These are phyloP conservation scores for Schizopygopsis pylzovi DNA, from an alignment of 2,797 vertebrate genomes.

Conservation along the genomic window DNA sequence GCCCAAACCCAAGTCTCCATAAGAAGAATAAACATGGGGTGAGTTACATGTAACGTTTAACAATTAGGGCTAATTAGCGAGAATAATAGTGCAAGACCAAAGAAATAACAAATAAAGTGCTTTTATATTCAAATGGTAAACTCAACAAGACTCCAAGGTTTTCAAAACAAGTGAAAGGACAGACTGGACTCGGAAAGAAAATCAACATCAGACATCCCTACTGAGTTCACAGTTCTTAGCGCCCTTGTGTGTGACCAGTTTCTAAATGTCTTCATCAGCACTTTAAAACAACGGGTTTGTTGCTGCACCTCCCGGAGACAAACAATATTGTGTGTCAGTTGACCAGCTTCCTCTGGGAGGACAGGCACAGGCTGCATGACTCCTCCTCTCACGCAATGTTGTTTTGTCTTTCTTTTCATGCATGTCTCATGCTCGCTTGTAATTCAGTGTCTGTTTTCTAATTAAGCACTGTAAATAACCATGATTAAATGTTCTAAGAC, in stretches of 20 bases:
- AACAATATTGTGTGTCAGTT: slow-evolving; percentile 45
- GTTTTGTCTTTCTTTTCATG: slow-evolving; percentile 30
- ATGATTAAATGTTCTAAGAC: not conserved
- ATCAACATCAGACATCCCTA: slow-evolving; percentile 31
- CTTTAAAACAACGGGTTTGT: slow-evolving; percentile 30
- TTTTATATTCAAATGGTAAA: slow-evolving; percentile 25
- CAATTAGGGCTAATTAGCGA: not conserved
- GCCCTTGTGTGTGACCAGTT: slow-evolving; percentile 42
- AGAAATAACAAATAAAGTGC: not conserved
- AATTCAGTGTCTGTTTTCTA: not conserved
- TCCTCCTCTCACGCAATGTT: slow-evolving; percentile 45
- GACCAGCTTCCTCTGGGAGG: slow-evolving; percentile 31
- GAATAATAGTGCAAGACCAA: slow-evolving; percentile 4
- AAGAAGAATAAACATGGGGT: not conserved
- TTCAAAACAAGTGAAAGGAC: slow-evolving; percentile 13
- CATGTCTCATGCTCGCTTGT: slow-evolving; percentile 16
- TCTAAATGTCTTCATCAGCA: slow-evolving; percentile 41
- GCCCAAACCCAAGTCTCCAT: not conserved
- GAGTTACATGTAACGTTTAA: not conserved
- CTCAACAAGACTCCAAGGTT: slow-evolving; percentile 10
- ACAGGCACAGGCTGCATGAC: slow-evolving; percentile 29
- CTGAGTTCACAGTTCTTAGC: slow-evolving; percentile 1
- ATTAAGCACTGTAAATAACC: not conserved
- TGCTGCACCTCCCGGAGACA: slow-evolving; percentile 30
- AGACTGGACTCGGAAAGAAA: not conserved